Evolutionary conservation across 2,888 invertebrate species (phyloP).

Genomic region (Tenthredo scrophulariae): DNA sequence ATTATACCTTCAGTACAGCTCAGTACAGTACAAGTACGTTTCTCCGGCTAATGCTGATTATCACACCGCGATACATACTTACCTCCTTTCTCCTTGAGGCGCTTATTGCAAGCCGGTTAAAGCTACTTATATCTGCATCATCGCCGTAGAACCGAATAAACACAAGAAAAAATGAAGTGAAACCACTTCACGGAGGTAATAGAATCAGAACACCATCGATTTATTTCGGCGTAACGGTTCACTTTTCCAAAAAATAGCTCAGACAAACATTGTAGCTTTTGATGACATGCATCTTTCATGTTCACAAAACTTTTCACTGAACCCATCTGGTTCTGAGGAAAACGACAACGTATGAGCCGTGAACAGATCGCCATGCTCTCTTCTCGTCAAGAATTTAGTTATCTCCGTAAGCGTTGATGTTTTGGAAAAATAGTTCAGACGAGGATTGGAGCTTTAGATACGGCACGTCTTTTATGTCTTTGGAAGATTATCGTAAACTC

Average conservation of each 20-base stretch:
- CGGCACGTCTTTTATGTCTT: neutral
- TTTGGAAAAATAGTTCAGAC: neutral
- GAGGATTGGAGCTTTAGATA: neutral
- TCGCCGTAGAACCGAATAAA: neutral
- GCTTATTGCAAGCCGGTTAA: neutral
- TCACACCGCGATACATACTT: constrained; percentile 1
- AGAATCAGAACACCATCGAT: neutral
- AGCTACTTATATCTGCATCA: neutral
- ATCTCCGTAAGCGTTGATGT: neutral
- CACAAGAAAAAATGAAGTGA: neutral
- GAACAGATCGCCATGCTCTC: neutral
- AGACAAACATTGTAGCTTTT: neutral
- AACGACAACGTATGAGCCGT: neutral
- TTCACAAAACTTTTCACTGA: neutral
- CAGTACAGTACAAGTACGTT: constrained; percentile 7
- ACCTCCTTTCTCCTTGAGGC: constrained; percentile 10
- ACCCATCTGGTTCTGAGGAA: neutral
- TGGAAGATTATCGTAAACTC: neutral
- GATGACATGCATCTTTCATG: neutral
- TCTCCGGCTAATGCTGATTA: constrained; percentile 9
- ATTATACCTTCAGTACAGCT: neutral
- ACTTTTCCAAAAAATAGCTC: neutral
- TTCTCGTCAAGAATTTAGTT: neutral
- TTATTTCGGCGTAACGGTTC: neutral
- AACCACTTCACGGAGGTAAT: neutral